A percentile compares a stretch with the other conserved stretches of the same genome.
These are phyloP conservation scores for Meandrusa payeni DNA, from an alignment of 2,888 invertebrate species.

Conservation along the genomic window DNA sequence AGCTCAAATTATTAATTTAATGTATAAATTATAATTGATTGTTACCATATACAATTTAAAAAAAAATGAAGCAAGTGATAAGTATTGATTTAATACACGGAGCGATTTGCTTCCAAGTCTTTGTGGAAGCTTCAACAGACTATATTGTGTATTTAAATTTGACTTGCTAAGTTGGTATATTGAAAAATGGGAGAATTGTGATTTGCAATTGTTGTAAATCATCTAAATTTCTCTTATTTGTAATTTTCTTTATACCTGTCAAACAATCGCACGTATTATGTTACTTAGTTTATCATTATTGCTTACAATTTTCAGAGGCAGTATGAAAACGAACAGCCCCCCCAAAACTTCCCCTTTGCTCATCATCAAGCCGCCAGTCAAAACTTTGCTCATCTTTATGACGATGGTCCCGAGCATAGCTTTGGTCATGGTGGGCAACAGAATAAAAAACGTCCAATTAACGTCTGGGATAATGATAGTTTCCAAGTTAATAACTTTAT, in stretches of 20 bases:
- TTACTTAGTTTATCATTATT: conserved; percentile 17
- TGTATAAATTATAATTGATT: too few species aligned
- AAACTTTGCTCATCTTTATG: conserved; percentile 41
- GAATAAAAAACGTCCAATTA: conserved; percentile 41
- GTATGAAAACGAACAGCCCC: conserved; percentile 38
- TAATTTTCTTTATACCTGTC: not conserved
- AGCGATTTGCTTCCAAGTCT: too few species aligned
- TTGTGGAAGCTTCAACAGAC: too few species aligned
- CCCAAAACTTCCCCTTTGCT: conserved; percentile 34
- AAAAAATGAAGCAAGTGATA: too few species aligned
- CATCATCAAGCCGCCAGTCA: conserved; percentile 24
- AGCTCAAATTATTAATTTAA: too few species aligned
- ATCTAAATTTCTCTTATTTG: not conserved
- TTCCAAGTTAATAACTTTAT: conserved; percentile 9
- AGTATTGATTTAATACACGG: too few species aligned
- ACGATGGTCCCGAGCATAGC: conserved; percentile 31
- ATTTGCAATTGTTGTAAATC: conserved; percentile 4
- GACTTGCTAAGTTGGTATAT: conserved; percentile 16
- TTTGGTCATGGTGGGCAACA: conserved; percentile 22
- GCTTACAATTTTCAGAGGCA: conserved; percentile 56
- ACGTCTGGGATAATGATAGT: conserved; percentile 24
- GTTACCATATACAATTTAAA: too few species aligned
- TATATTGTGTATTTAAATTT: too few species aligned
- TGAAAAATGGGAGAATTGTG: not conserved
- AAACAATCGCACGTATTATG: not conserved